Conservation (phyloP, 2,888 invertebrate genomes). For the Melanophora roralis region DNA sequence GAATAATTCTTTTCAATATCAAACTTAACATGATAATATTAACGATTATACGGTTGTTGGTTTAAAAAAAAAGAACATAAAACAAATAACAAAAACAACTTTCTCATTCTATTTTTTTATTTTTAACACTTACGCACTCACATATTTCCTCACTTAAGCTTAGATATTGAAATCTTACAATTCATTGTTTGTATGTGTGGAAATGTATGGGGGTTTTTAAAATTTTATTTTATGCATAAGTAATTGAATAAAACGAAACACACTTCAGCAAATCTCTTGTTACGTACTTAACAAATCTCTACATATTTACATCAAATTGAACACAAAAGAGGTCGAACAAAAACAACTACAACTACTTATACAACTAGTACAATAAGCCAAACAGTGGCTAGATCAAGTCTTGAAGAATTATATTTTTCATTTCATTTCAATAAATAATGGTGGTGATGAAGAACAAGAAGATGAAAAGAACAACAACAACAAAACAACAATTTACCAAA, state of each 20-base stretch:
- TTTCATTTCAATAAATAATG: neutral
- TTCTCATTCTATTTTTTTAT: constrained; percentile 6
- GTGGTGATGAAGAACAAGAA: neutral
- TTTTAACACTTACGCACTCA: neutral
- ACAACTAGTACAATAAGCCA: constrained; percentile 34
- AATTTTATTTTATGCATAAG: constrained; percentile 45
- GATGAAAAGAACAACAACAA: constrained; percentile 14
- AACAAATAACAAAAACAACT: neutral
- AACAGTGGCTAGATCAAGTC: constrained; percentile 37
- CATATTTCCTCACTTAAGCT: neutral
- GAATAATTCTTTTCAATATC: constrained; percentile 51
- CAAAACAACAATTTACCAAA: constrained; percentile 15
- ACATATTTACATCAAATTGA: constrained; percentile 56
- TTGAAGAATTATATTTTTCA: neutral
- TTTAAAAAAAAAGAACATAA: neutral
- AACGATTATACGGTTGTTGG: constrained; percentile 43
- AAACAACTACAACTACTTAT: constrained; percentile 18
- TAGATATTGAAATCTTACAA: constrained; percentile 14
- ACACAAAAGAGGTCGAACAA: constrained; percentile 55
- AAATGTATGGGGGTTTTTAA: neutral
- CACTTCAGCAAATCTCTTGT: constrained; percentile 54
- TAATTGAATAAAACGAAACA: constrained; percentile 57
- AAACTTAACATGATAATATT: constrained; percentile 53
- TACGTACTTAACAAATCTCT: constrained; percentile 57
- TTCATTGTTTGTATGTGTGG: neutral